Evolutionary conservation across 2,113 vertebrate genomes (phyloP), one percentile per base, ranked within the genome.

Genomic region (Apus apus): DNA sequence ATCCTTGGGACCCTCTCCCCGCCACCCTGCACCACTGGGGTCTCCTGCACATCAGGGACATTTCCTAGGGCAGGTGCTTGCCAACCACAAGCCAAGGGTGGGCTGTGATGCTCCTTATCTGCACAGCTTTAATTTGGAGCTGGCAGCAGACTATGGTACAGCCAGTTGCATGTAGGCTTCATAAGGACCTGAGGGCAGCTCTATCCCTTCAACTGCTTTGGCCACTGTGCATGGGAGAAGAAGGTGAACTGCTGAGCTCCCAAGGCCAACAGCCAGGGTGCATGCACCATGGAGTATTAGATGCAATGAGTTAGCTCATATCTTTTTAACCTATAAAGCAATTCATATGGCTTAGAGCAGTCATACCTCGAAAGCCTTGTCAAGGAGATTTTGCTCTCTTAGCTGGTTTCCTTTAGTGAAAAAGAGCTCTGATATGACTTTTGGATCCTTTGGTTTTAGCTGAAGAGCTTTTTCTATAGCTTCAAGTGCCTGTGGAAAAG

Each of bases 401-500:
- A 99, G 97, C 79, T 99, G 99, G 96, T 99, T 99, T 96, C 99
- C 99, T 98, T 99, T 99, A 58, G 99, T 99, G 95, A 99, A 99
- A 89, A 99, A 97, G 32, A 99, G 98, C 94, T 99, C 99, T 64
- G 99, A 99, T 87, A 97, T 96, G 53, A 99, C 97, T 70, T 98
- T 98, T 6, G 98, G 96, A 88, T 99, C 99, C 96, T 97, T 97
- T 97, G 98, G 98, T 94, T 98, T 98, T 95, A 99, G 98, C 95
- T 98, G 98, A 81, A 99, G 97, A n/a, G 99, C 99, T 86, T 96
- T 94, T 81, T 99, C 98, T 96, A 99, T 98, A 94, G 98, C 98
- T 68, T 98, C 97, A 15, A 99, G 97, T 46, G 99, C 99, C 99
- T 99, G 91, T 15, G 56, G 70, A 79, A 75, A 76, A 75, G 30